Evolutionary conservation across 2,888 invertebrate species (phyloP).

Genomic region (Plebejus melissa): DNA sequence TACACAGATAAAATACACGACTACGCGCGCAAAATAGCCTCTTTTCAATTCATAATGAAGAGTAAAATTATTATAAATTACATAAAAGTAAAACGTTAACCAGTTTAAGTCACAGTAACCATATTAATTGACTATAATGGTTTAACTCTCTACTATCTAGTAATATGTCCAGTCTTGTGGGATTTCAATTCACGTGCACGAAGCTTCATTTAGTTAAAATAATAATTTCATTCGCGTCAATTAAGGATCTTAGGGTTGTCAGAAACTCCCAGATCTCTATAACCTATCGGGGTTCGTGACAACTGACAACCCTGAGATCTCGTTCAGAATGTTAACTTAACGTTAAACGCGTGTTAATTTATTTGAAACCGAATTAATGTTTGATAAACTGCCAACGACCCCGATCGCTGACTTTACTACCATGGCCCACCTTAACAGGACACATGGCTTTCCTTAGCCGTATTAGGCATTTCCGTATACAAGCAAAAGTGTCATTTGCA

Average conservation of each 20-base stretch:
- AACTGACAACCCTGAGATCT: neutral
- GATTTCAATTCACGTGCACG: no score
- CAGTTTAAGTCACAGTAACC: no score
- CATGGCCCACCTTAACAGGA: conserved; percentile 12
- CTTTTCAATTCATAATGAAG: no score
- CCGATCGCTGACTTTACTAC: conserved; percentile 13
- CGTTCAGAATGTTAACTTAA: conserved; percentile 5
- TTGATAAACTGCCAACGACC: conserved; percentile 13
- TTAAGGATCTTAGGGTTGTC: neutral
- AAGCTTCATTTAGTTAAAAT: neutral
- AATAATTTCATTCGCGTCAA: neutral
- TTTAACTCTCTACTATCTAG: no score
- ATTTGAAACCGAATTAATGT: conserved; percentile 21
- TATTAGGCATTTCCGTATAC: conserved; percentile 12
- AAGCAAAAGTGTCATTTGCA: neutral
- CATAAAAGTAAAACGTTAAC: no score
- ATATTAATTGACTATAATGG: no score
- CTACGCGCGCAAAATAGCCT: no score
- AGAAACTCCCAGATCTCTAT: no score
- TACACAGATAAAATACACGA: no score
- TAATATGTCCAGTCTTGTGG: no score
- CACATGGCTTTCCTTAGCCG: neutral
- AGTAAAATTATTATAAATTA: no score
- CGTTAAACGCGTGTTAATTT: neutral
- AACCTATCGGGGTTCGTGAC: neutral